Evolutionary conservation across 1,140 invertebrate genomes (phyloP), one percentile per base, ranked within the genome.

Genomic region (Lepeophtheirus salmonis): DNA sequence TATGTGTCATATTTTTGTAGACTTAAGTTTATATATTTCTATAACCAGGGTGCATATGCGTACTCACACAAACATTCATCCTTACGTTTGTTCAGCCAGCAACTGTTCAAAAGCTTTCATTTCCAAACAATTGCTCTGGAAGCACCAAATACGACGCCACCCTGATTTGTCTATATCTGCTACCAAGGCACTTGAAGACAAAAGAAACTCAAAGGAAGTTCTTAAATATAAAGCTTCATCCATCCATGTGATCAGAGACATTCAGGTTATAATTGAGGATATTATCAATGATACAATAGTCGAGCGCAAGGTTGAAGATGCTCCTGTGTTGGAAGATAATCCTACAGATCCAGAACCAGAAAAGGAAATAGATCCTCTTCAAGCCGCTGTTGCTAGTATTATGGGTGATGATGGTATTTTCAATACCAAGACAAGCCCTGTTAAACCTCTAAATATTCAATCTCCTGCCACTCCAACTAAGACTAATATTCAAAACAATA

Each of bases 91-190:
- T 16, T 17, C 50, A 10, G 13, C 18, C 12, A n/a, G 14, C 18
- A 50, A 53, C 21, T 61, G 59, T 16, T 22, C 16, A 1, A 56
- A 53, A 41, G 17, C 50, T 2, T 61, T 21, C 51, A 53, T 61
- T 13, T 56, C 48, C 14, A 52, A 53, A 16, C 48, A 50, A 10
- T 41, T 61, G 20, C 59, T 61, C 1, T 61, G 49, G 59, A 61
- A 61, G 21, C 59, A 61, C 25, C 51, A 61, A 16, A 50, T 61
- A 13, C 59, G 59, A 20, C 50, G 59, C 3, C 59, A 61, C 50
- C 59, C 59, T 3, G 50, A 56, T 2, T 20, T 61, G 12, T 14
- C 23, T n/a, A 14, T 17, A 12, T 52, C 41, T 13, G 57, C 30
- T 3, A 50, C 2, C 13, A 52, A 60, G 18, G 23, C 20, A 2